phyloP scores from a whole-genome alignment of 2,113 vertebrate species.

The Xiphophorus hellerii region DNA sequence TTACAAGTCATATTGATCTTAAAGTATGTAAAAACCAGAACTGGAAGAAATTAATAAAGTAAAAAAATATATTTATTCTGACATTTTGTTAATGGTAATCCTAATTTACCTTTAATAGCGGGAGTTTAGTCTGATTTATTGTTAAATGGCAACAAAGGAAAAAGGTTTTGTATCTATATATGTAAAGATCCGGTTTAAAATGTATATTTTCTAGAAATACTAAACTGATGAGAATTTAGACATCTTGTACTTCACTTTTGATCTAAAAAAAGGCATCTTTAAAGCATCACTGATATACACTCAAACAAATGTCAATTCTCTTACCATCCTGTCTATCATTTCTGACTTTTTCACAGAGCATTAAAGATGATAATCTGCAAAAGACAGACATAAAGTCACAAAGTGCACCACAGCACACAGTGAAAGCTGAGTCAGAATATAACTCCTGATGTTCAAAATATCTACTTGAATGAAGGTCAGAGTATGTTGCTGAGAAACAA shows the following conservation, averaged over 20 bases:
- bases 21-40: not conserved
- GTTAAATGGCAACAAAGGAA: too few species aligned
- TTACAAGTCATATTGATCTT: not conserved
- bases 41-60: too few species aligned
- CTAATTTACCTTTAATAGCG: too few species aligned
- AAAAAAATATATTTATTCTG: too few species aligned
- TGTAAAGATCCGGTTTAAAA: not conserved
- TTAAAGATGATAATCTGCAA: not conserved
- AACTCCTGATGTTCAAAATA: conserved; percentile 13
- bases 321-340: conserved; percentile 40
- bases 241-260: not conserved
- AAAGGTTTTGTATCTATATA: not conserved
- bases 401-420: conserved; percentile 4
- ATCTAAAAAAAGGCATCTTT: conserved; percentile 8
- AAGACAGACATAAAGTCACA: conserved; percentile 16
- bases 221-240: not conserved
- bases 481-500: not conserved
- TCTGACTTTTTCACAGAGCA: conserved; percentile 11
- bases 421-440: conserved; percentile 14
- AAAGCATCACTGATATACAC: conserved; percentile 24
- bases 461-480: conserved; percentile 29
- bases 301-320: conserved; percentile 18
- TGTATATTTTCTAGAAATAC: not conserved
- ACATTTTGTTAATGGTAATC: too few species aligned
- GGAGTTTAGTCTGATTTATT: too few species aligned